A percentile compares a stretch with the other conserved stretches of the same genome.
phyloP scores from a whole-genome alignment of 2,888 invertebrate genomes.

The Stratiomys singularior region DNA sequence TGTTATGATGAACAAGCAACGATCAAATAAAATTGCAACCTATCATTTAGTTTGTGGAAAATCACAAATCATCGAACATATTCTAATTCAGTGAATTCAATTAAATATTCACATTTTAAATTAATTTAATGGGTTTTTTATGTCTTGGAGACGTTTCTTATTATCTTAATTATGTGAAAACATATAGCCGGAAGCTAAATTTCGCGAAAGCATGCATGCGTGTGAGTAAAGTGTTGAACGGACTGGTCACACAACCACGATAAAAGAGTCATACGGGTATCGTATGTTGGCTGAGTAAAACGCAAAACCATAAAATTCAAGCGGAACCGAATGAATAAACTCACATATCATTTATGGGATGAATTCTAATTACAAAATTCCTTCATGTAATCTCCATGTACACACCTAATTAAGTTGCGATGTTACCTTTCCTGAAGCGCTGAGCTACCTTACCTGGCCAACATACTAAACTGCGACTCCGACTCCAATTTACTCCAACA shows the following conservation, averaged over 20 bases:
- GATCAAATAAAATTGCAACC: not conserved
- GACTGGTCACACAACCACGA: too few relatives aligned
- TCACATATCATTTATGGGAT: slow-evolving; percentile 15
- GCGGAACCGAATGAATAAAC: slow-evolving; percentile 23
- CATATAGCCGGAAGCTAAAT: slow-evolving; percentile 20
- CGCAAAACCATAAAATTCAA: slow-evolving; percentile 29
- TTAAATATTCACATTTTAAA: slow-evolving; percentile 22
- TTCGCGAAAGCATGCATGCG: too few relatives aligned
- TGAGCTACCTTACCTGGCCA: too few relatives aligned
- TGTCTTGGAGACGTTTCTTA: not conserved
- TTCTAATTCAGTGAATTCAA: slow-evolving; percentile 7
- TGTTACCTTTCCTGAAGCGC: not conserved
- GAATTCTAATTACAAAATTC: slow-evolving; percentile 42
- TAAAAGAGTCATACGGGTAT: too few relatives aligned
- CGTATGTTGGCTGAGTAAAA: not conserved
- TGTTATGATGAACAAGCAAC: too few relatives aligned
- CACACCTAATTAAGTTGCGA: slow-evolving; percentile 41
- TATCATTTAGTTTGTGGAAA: not conserved
- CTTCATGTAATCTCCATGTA: slow-evolving; percentile 39
- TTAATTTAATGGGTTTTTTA: slow-evolving; percentile 17
- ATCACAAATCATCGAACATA: slow-evolving; percentile 1
- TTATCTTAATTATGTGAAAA: slow-evolving; percentile 35
- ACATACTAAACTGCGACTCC: too few relatives aligned
- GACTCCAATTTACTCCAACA: not conserved
- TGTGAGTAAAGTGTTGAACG: too few relatives aligned